phyloP scores from a whole-genome alignment of 2,888 invertebrate genomes.

The Halictus ligatus region DNA sequence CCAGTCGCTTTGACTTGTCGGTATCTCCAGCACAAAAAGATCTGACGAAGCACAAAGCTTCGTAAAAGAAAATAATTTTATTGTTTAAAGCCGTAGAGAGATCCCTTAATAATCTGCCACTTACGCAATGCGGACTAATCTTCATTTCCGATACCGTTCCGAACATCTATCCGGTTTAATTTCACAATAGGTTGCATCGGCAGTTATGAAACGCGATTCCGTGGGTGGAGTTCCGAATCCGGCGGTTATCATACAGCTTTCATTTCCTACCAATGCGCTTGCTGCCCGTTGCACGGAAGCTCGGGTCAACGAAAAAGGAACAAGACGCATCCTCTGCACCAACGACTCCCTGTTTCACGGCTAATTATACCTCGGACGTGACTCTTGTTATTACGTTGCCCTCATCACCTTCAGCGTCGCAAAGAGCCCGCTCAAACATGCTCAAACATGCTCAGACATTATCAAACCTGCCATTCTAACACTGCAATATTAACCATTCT shows the following conservation, averaged over 20 bases:
- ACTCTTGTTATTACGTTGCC: neutral
- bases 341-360: neutral
- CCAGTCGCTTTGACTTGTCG: neutral
- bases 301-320: neutral
- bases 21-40: neutral
- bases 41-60: neutral
- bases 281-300: neutral
- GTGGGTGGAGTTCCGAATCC: neutral
- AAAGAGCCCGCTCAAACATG: neutral
- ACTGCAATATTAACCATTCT: too few species aligned
- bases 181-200: neutral
- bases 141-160: neutral
- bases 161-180: constrained; percentile 2
- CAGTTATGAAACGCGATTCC: neutral
- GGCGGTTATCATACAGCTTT: neutral
- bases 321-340: neutral
- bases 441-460: neutral
- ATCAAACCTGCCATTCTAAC: neutral
- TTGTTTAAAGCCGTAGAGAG: neutral
- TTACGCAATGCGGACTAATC: neutral
- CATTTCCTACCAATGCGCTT: neutral
- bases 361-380: neutral
- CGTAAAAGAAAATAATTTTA: neutral
- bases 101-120: neutral
- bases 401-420: neutral